A percentile compares a stretch with the other conserved stretches of the same genome.
These are phyloP conservation scores for Pelodiscus sinensis DNA, from an alignment of 2,113 vertebrate species.

Conservation along the genomic window DNA sequence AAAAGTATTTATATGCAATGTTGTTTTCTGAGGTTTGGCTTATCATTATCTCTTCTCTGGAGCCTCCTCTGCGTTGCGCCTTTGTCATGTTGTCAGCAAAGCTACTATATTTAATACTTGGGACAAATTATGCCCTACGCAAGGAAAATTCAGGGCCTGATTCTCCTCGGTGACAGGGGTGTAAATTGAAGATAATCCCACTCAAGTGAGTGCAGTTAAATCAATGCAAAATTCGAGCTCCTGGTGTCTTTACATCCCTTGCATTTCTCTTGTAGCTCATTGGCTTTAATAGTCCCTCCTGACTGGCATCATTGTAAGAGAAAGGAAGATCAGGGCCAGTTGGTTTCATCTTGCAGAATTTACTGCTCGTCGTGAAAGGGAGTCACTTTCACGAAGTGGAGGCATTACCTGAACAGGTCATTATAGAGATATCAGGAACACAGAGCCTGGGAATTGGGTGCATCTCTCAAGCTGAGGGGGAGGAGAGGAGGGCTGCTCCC, in stretches of 20 bases:
- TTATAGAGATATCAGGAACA: background rate
- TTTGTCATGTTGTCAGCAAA: background rate
- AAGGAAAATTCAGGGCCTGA: background rate
- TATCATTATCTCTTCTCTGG: background rate
- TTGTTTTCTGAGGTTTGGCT: background rate
- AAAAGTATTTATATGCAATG: background rate
- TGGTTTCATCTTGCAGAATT: background rate
- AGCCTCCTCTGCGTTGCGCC: background rate
- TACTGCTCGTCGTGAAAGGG: background rate
- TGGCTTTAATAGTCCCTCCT: background rate
- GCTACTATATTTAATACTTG: fast-evolving
- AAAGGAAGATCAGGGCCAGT: background rate
- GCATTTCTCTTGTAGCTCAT: background rate
- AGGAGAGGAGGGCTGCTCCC: background rate
- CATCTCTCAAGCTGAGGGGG: background rate
- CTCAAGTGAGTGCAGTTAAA: background rate
- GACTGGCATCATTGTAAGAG: background rate
- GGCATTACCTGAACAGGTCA: background rate
- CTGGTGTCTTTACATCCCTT: background rate
- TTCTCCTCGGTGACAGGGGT: background rate
- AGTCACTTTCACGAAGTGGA: background rate
- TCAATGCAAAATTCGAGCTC: background rate
- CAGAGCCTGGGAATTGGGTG: background rate
- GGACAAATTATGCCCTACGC: background rate
- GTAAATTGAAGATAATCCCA: background rate